A percentile compares a stretch with the other conserved stretches of the same genome.
phyloP scores from a whole-genome alignment of 2,888 invertebrate species.

The Cheilosia pagana region DNA sequence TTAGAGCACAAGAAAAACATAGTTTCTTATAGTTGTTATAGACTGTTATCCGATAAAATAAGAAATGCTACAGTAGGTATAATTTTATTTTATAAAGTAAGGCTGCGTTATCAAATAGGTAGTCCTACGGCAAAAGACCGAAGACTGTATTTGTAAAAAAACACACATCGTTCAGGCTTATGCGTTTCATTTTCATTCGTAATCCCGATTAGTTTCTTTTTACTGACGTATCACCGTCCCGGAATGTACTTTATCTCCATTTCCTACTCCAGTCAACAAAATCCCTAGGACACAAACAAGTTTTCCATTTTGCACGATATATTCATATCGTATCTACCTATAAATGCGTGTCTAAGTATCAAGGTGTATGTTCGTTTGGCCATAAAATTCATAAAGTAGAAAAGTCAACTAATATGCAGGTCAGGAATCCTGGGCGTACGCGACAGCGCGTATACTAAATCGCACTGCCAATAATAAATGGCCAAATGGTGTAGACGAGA shows the following conservation, averaged over 20 bases:
- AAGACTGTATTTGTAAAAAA: too few relatives aligned
- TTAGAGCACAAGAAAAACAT: too few relatives aligned
- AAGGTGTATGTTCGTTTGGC: background rate
- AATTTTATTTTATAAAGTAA: too few relatives aligned
- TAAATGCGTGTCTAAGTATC: background rate
- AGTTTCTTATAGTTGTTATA: too few relatives aligned
- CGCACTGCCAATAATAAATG: conserved; percentile 59
- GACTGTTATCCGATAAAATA: too few relatives aligned
- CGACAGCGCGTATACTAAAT: conserved; percentile 41
- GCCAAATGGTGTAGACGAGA: conserved; percentile 57
- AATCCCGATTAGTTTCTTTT: background rate
- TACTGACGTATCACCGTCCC: background rate
- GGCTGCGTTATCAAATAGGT: too few relatives aligned
- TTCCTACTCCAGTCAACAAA: conserved; percentile 19
- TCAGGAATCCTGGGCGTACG: too few relatives aligned
- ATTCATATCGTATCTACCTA: conserved; percentile 18
- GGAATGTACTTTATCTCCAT: conserved; percentile 48
- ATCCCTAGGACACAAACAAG: conserved; percentile 37
- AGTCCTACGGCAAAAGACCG: too few relatives aligned
- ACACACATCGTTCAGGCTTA: too few relatives aligned
- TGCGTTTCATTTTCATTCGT: too few relatives aligned
- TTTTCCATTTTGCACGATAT: conserved; percentile 28
- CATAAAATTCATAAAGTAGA: conserved; percentile 52
- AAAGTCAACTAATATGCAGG: conserved; percentile 60
- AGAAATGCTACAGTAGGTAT: too few relatives aligned